Percentiles rank a stretch among this genome's conserved stretches.
These are phyloP conservation scores for Campodea augens DNA, from an alignment of 1,140 invertebrate species.

Conservation along the genomic window DNA sequence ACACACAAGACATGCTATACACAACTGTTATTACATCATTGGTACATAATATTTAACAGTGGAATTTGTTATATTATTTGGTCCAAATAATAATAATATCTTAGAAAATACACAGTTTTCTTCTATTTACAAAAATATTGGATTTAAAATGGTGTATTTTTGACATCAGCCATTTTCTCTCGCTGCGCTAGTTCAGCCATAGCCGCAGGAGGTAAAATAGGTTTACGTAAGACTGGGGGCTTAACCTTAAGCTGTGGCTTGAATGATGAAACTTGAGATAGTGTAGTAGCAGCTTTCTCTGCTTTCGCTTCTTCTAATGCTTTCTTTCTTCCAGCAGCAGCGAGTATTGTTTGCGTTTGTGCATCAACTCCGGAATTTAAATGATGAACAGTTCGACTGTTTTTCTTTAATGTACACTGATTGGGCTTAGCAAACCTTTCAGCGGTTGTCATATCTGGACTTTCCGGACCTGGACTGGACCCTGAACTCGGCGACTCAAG, in stretches of 20 bases:
- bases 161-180: too few relatives aligned
- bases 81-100: too few relatives aligned
- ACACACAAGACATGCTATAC: too few relatives aligned
- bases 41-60: too few relatives aligned
- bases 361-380: slow-evolving; percentile 10
- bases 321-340: neutral
- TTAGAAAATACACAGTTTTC: too few relatives aligned
- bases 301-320: slow-evolving; percentile 25
- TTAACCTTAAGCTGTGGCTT: slow-evolving; percentile 52
- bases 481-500: slow-evolving; percentile 14
- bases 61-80: too few relatives aligned
- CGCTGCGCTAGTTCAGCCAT: neutral
- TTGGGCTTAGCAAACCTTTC: slow-evolving; percentile 57
- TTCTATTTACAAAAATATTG: too few relatives aligned
- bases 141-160: too few relatives aligned
- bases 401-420: slow-evolving; percentile 64
- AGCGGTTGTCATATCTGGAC: slow-evolving; percentile 46
- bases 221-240: slow-evolving; percentile 49
- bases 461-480: slow-evolving; percentile 30
- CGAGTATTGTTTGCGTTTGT: slow-evolving; percentile 16
- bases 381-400: slow-evolving; percentile 28
- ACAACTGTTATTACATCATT: too few relatives aligned
- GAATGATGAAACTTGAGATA: slow-evolving; percentile 29
- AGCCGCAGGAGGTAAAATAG: slow-evolving; percentile 28
- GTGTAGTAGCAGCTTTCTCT: slow-evolving; percentile 16